Evolutionary conservation across 1,140 invertebrate species (phyloP), one percentile per base, ranked within the genome.

Genomic region (Ladona fulva): DNA sequence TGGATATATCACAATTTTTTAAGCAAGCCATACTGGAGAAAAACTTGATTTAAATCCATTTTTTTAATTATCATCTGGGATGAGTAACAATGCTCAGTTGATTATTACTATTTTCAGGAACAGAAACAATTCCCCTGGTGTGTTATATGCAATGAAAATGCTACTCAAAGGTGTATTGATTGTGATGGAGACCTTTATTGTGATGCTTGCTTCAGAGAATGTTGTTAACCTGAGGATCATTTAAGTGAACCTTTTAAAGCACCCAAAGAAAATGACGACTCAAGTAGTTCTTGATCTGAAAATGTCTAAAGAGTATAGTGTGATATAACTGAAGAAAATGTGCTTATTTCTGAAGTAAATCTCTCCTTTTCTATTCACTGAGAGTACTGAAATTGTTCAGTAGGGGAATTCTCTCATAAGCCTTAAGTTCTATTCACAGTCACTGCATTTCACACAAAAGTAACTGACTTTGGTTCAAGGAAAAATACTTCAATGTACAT

Each of bases 101-200:
- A 3, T 19, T 77, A 77, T 12, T 73, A 76, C 44, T 44, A n/a
- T 24, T 52, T 76, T 74, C 29, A 81, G 77, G 80, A 77, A 80
- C 79, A 83, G 79, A 88, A 91, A 80, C 91, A 93, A 82, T 84
- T 93, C 7, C 91, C 92, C 66, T 94, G 92, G 88, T 94, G 92
- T 85, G 89, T 89, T 81, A 89, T 94, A 74, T 94, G 92, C 81
- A 92, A 93, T 83, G 89, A 92, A 82, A 91, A 93, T 87, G 92
- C 92, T 5, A 66, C 52, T 22, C 52, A 19, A 16, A 66, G n/a
- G 44, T 94, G 92, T 83, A 83, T 88, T 59, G 91, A 90, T 80
- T 94, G 92, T 84, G 88, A 89, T 81, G 86, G 87, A 75, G 92
- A 93, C 83, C 84, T 93, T 0, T 94, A 92, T 81, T 94, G 92